phyloP scores from a whole-genome alignment of 2,888 invertebrate species.

The Drosophila anomalata region DNA sequence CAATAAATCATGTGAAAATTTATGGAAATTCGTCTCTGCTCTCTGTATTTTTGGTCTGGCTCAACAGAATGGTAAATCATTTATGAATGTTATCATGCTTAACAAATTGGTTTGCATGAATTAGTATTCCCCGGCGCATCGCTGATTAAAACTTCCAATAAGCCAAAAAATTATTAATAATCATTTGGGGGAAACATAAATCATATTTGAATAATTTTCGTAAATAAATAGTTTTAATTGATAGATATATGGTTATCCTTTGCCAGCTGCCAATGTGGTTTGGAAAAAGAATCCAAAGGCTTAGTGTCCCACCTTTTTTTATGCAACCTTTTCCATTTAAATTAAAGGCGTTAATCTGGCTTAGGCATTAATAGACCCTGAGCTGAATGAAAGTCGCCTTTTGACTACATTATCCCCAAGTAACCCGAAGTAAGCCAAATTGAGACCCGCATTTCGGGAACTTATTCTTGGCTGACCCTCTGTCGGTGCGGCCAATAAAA shows the following conservation, averaged over 20 bases:
- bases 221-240: not conserved
- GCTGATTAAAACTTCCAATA: conserved; percentile 15
- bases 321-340: not conserved
- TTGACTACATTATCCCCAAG: conserved; percentile 29
- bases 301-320: not conserved
- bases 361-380: not conserved
- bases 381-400: not conserved
- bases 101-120: conserved; percentile 33
- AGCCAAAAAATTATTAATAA: not conserved
- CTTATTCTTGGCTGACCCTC: conserved; percentile 10
- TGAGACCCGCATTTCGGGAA: conserved; percentile 8
- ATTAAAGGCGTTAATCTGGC: not conserved
- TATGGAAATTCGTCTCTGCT: conserved; percentile 25
- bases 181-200: not conserved
- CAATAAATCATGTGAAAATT: conserved; percentile 43
- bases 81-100: conserved; percentile 24
- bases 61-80: conserved; percentile 29
- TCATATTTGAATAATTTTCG: conserved; percentile 1
- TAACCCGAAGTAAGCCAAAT: conserved; percentile 15
- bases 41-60: conserved; percentile 12
- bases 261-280: not conserved
- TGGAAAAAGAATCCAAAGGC: not conserved
- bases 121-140: conserved; percentile 33
- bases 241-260: not conserved
- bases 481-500: conserved; percentile 16